Percentiles rank a stretch among this genome's conserved stretches.
Conservation (phyloP, 2,113 vertebrate species). For the Furnarius figulus region DNA sequence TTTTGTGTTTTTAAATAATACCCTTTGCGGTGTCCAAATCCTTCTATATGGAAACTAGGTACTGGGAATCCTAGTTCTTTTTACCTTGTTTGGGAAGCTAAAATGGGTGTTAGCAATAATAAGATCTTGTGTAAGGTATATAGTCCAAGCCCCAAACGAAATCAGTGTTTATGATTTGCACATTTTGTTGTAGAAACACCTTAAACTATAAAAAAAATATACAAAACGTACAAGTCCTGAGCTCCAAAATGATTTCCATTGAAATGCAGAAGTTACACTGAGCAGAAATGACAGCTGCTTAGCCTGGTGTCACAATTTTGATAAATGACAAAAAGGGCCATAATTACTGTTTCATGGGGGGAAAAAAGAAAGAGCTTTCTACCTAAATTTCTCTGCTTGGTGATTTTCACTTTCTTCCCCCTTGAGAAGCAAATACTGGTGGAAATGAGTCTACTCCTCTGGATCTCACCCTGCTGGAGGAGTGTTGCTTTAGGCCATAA, state of each 20-base stretch:
- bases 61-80: neutral
- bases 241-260: neutral
- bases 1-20: neutral
- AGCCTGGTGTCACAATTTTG: neutral
- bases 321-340: neutral
- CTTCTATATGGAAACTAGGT: neutral
- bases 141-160: neutral
- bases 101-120: neutral
- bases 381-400: neutral
- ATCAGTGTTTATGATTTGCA: neutral
- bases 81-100: neutral
- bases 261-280: neutral
- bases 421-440: neutral
- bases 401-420: neutral
- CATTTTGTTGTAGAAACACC: neutral
- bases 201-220: neutral
- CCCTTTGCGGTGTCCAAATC: neutral
- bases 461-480: neutral
- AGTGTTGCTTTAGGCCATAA: conserved; percentile 32
- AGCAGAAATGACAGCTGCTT: neutral
- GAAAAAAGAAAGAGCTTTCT: neutral
- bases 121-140: neutral
- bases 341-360: neutral
- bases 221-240: neutral
- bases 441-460: neutral